Conservation (phyloP, 1,140 invertebrate genomes). For the Euglossa dilemma region DNA sequence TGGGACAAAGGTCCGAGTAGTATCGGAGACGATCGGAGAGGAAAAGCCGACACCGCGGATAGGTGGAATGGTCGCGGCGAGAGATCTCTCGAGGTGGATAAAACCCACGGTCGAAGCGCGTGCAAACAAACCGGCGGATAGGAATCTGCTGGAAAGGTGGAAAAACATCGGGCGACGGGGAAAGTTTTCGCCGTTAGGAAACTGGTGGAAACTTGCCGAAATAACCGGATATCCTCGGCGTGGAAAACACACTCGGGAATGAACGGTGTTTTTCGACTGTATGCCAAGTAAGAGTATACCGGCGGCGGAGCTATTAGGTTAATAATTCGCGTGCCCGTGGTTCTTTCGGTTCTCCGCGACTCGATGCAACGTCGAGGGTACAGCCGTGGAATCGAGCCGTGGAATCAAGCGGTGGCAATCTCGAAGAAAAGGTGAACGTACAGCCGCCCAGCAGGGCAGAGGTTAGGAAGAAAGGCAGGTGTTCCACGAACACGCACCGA, state of each 20-base stretch:
- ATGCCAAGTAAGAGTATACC: conserved; percentile 16
- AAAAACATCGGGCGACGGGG: neutral
- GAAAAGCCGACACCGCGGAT: no score
- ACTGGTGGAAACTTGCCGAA: neutral
- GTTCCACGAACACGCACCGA: conserved; percentile 56
- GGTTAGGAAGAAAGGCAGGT: conserved; percentile 30
- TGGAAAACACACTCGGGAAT: neutral
- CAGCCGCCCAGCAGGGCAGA: neutral
- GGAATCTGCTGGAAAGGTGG: conserved; percentile 5
- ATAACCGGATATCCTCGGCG: no score
- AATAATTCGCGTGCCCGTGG: conserved; percentile 60
- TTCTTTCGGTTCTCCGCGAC: conserved; percentile 20
- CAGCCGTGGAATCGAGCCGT: conserved; percentile 50
- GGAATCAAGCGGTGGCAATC: conserved; percentile 57
- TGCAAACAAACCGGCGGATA: neutral
- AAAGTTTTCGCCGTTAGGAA: neutral
- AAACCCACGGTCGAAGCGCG: neutral
- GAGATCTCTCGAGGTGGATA: neutral
- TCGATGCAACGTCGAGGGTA: no score
- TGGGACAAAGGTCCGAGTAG: no score
- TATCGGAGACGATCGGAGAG: neutral
- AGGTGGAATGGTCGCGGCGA: no score
- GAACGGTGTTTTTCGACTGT: neutral
- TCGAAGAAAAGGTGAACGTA: neutral
- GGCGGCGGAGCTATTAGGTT: conserved; percentile 45